A percentile compares a stretch with the other conserved stretches of the same genome.
Conservation (phyloP, 2,113 vertebrate genomes). For the Romanogobio albipinnatus region DNA sequence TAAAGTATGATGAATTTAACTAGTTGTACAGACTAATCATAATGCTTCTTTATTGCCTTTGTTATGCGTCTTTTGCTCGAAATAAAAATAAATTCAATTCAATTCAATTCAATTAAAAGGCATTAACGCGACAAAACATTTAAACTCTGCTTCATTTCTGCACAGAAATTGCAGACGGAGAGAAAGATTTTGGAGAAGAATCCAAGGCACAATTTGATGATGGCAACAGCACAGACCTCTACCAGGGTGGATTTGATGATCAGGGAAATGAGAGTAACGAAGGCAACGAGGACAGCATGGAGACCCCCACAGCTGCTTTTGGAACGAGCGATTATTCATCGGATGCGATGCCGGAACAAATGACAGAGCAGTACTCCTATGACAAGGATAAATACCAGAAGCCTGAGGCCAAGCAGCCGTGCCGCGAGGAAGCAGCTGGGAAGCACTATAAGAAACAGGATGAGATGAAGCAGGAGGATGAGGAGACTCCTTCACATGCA, state of each 20-base stretch:
- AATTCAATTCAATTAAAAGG: too few species aligned
- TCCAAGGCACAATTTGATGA: conserved; percentile 33
- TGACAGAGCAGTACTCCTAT: background rate
- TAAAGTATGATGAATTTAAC: too few species aligned
- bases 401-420: conserved; percentile 32
- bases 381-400: conserved; percentile 13
- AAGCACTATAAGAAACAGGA: conserved; percentile 56
- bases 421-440: conserved; percentile 56
- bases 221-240: conserved; percentile 30
- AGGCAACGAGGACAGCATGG: conserved; percentile 28
- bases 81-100: too few species aligned
- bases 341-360: conserved; percentile 23
- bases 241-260: conserved; percentile 26
- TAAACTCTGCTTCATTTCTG: background rate
- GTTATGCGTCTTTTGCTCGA: too few species aligned
- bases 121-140: background rate
- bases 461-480: conserved; percentile 49
- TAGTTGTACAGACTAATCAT: too few species aligned
- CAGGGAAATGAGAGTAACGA: conserved; percentile 1
- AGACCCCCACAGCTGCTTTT: background rate
- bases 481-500: conserved; percentile 41
- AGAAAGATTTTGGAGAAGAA: conserved; percentile 23
- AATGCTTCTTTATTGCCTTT: too few species aligned
- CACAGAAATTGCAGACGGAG: conserved; percentile 20
- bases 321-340: conserved; percentile 33